Evolutionary conservation across 2,888 invertebrate species (phyloP), one percentile per base, ranked within the genome.

Genomic region (Agrotis exclamationis): DNA sequence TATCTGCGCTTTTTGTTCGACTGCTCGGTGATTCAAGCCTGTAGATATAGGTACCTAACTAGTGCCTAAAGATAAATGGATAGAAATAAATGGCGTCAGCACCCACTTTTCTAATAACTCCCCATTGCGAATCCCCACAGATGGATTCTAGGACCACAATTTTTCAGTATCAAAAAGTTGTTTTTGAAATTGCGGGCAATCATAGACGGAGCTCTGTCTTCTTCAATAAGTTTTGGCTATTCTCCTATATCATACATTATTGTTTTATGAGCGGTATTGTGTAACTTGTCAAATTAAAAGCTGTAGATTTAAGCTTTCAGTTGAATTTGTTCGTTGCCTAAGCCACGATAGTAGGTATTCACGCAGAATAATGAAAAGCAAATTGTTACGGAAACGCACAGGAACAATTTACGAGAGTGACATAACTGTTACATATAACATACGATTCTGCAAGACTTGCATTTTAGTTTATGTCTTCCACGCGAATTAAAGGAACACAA

Each of bases 401-500:
- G 44, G 53, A 68, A 75, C 24, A 48, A 80, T 60, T 33, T 53
- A 64, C 18, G 22, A 51, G 18, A 44, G 13, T 76, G 71, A 67
- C 56, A 54, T 76, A 81, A 76, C 77, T 50, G 63, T 76, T 79
- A 63, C 57, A 51, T 63, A 56, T 76, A 74, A 63, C 57, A 51
- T 63, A 56, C 71, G 47, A 28, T 73, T 77, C 73, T 80, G 82
- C 77, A 84, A 85, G 74, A 56, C 70, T 79, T 77, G 83, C 82
- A 81, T 79, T 83, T 82, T 79, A 82, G 73, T 76, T 67, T 80
- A 76, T 73, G 72, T 81, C 77, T 72, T 85, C 69, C 74, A 84
- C 74, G 73, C 77, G 70, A 87, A 81, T 86, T 86, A 88, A 86
- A 89, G 88, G 87, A 90, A 87, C 85, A 88, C 74, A 71, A 75